Evolutionary conservation across 2,113 vertebrate genomes (phyloP).

Genomic region (Planiliza haematocheilus): DNA sequence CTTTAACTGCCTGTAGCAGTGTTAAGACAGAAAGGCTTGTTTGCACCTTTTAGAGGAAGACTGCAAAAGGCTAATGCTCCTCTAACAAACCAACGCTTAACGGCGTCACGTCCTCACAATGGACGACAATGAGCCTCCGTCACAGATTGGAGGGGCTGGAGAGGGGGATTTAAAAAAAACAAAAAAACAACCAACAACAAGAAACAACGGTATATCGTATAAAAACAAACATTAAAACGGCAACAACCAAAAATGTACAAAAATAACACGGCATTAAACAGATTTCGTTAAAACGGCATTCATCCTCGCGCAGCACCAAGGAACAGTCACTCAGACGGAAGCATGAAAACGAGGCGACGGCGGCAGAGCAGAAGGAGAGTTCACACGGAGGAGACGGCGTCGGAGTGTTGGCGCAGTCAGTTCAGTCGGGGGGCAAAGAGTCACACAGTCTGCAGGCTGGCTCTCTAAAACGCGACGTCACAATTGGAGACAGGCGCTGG

Average conservation of each 20-base stretch:
- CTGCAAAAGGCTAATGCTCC: slow-evolving; percentile 56
- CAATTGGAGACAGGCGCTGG: slow-evolving; percentile 7
- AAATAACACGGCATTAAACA: slow-evolving; percentile 62
- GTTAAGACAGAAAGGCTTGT: slow-evolving; percentile 63
- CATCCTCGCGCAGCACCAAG: slow-evolving; percentile 17
- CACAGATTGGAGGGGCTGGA: background rate
- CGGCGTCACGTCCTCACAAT: slow-evolving; percentile 43
- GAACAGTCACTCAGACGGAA: slow-evolving; percentile 35
- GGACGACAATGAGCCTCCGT: slow-evolving; percentile 37
- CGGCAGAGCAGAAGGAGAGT: slow-evolving; percentile 16
- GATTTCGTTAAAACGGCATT: slow-evolving; percentile 63
- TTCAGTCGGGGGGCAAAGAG: slow-evolving; percentile 25
- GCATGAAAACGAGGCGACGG: slow-evolving; percentile 16
- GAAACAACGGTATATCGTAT: slow-evolving; percentile 55
- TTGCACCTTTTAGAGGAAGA: slow-evolving; percentile 49
- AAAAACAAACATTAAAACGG: slow-evolving; percentile 69
- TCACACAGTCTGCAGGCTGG: background rate
- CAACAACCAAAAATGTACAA: slow-evolving; percentile 68
- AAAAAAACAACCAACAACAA: slow-evolving; percentile 24
- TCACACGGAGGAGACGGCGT: slow-evolving; percentile 24
- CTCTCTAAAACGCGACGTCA: slow-evolving; percentile 21
- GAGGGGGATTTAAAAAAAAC: slow-evolving; percentile 5
- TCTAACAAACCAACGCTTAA: slow-evolving; percentile 45
- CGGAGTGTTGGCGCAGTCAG: slow-evolving; percentile 25
- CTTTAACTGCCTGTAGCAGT: slow-evolving; percentile 37